These are phyloP conservation scores for Ophion slaviceki DNA, from an alignment of 2,888 invertebrate species.

Conservation along the genomic window DNA sequence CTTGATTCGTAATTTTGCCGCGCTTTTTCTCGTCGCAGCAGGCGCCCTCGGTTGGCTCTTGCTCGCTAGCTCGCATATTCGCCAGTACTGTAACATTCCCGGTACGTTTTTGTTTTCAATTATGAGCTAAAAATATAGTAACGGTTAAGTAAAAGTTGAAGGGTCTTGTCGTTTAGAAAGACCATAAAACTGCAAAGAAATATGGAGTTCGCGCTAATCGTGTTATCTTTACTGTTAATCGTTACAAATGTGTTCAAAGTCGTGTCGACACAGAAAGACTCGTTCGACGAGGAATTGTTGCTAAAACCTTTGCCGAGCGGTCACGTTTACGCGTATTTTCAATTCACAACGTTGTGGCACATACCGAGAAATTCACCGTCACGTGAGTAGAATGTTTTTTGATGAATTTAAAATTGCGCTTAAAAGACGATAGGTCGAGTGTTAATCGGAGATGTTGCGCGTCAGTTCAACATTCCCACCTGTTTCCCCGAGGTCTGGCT, in stretches of 20 bases:
- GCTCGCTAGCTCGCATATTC: not conserved
- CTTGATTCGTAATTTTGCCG: not conserved
- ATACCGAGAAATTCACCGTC: constrained; percentile 73
- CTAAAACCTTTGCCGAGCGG: constrained; percentile 93
- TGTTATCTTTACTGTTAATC: constrained; percentile 38
- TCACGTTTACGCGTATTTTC: constrained; percentile 95
- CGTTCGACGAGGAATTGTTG: constrained; percentile 94
- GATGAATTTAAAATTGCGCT: not conserved
- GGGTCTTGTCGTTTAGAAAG: not conserved
- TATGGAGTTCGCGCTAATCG: constrained; percentile 37
- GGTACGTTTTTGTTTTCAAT: constrained; percentile 1
- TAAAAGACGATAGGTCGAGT: not conserved
- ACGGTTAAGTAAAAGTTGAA: constrained; percentile 6
- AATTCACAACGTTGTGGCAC: constrained; percentile 93
- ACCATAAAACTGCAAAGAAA: not conserved
- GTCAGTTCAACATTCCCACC: constrained; percentile 91
- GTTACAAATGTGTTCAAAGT: constrained; percentile 27
- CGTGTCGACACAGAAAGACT: constrained; percentile 85
- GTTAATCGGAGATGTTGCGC: constrained; percentile 18
- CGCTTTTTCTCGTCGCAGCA: not conserved
- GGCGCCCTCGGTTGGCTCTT: not conserved
- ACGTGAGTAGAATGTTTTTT: constrained; percentile 71
- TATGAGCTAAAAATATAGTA: constrained; percentile 4
- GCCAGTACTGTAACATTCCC: not conserved
- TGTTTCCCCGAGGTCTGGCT: constrained; percentile 94